Evolutionary conservation across 92 coral and sea anemone species (phyloP), one percentile per base, ranked within the genome.

Genomic region (Epizoanthus scotinus): DNA sequence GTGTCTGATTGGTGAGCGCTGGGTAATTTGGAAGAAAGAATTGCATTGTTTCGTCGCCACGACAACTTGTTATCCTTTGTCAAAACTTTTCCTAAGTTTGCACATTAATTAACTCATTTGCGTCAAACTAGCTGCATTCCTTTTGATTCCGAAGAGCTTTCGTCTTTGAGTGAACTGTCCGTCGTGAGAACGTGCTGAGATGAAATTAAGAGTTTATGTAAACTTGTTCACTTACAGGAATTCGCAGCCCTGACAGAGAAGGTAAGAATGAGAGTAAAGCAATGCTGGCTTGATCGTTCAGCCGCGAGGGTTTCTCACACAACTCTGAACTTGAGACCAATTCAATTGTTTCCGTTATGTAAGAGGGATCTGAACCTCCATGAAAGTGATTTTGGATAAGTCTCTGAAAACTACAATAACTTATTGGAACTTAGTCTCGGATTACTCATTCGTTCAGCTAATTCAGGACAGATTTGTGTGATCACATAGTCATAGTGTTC

Each of bases 41-140:
- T n/a, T 2, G 25, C 67, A 59, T 75, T 75, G 69, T 75, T 49
- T 27, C n/a, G 68, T 75, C 81, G 24, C 81, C 81, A 75, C 8
- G 81, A 75, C 81, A 75, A 57, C 68, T 13, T 58, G 68, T 57
- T 57, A 58, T 58, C 56, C 54, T 40, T 57, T 75, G 63, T 58
- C 10, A 56, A 58, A 75, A 67, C 62, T 75, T 58, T 38, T 75
- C 31, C 21, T 75, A 75, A 75, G 67, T 75, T 57, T 58, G 69
- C 68, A 59, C 68, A 60, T 36, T 75, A 75, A 75, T 75, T 75
- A 75, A 75, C 67, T 75, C n/a, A 29, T n/a, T 31, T 52, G 38
- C 57, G 44, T 19, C 81, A 55, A 36, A n/a, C n/a, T n/a, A n/a
- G 49, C 67, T 25, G 17, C 42, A 27, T 73, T 73, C 79, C 79